These are phyloP conservation scores for Neomorphus geoffroyi DNA, from an alignment of 2,797 vertebrate species.

Conservation along the genomic window DNA sequence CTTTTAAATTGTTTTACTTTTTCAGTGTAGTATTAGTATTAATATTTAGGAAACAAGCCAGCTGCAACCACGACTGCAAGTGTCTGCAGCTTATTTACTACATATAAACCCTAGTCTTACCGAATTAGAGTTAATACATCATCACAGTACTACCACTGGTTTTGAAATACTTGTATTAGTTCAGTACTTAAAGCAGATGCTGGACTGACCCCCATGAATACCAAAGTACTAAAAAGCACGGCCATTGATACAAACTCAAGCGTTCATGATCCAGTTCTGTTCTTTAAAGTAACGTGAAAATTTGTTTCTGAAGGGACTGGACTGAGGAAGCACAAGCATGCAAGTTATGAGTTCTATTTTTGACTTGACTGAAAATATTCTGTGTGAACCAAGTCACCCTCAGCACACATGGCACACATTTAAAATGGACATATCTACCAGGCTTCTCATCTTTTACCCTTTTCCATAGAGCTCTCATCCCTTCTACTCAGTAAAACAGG, in stretches of 20 bases:
- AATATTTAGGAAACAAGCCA: conserved; percentile 77
- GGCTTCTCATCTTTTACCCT: neutral
- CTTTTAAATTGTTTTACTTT: conserved; percentile 75
- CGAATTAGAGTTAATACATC: neutral
- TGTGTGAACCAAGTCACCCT: conserved; percentile 62
- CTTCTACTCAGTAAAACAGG: neutral
- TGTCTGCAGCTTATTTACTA: conserved; percentile 30
- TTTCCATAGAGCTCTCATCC: neutral
- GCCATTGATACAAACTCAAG: neutral
- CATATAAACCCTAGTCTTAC: neutral
- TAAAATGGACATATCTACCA: conserved; percentile 24
- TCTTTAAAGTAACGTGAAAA: conserved; percentile 1
- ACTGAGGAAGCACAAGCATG: conserved; percentile 50
- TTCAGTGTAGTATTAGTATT: conserved; percentile 65
- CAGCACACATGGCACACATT: conserved; percentile 16
- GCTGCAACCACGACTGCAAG: conserved; percentile 25
- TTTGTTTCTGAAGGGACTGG: conserved; percentile 27
- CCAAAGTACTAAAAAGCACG: neutral
- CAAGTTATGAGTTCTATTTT: conserved; percentile 69
- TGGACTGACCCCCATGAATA: neutral
- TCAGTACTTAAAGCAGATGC: neutral
- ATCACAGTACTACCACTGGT: neutral
- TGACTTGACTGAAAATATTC: conserved; percentile 49
- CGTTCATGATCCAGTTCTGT: neutral
- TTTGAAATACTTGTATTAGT: neutral